Base-by-base conservation (phyloP, 2,888 invertebrate species). In the Ormyrus pomaceus region DNA sequence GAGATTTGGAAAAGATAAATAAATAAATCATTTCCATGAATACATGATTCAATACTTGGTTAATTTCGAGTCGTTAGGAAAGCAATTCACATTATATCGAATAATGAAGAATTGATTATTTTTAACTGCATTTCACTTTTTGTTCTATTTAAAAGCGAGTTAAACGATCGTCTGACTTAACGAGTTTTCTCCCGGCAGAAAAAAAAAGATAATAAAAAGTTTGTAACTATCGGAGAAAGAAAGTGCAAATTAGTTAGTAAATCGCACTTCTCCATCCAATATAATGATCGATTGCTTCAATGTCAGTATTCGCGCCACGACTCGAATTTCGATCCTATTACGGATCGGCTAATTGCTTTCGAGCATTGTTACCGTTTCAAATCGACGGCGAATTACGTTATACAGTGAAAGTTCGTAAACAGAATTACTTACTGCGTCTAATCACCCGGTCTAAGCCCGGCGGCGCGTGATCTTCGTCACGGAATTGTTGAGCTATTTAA, bases 301-400 rank as follows among this genome's bases (percentile, higher is more conserved):
- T 34, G 71, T 71, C 51, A 19, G 59, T 50, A 71, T 71, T 71
- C 59, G 51, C 59, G 34, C 51, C 59, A 51, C 51, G 34, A 34
- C 34, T 34, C 34, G 34, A 34, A 34, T 34, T 19, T 51, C 59
- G 59, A 70, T 71, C 50, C 71, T 61, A 71, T 59, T 59, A 71
- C 11, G 48, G 51, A 71, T 2, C 71, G 50, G 58, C 71, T 71
- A 61, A 71, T 71, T 61, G 71, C 71, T 71, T 71, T 71, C 50
- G 59, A 71, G 50, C 50, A 61, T 59, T 71, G 71, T 71, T 51
- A 11, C 6, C 46, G 13, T 11, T 61, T 71, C 51, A 61, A 71
- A 59, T n/a, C 61, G 51, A 71, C 50, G 48, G 34, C 13, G 59
- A 71, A 59, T 51, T 34, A 11, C 19, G 34, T 34, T 34, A 61